Conservation (phyloP, 2,113 vertebrate species). For the Dendrocopos noguchii region DNA sequence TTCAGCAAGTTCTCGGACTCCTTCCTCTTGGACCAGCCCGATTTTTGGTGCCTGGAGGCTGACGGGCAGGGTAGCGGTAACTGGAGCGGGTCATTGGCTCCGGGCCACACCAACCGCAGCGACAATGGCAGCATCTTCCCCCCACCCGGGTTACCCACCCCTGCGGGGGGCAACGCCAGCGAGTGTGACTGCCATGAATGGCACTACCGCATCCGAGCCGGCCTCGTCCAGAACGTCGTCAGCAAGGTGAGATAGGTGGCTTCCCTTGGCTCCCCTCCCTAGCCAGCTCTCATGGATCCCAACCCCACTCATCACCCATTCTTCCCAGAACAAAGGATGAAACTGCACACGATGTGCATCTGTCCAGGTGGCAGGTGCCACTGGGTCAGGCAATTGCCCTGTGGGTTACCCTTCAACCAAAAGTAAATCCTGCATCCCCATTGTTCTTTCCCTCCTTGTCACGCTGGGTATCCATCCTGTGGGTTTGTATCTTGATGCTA, state of each 20-base stretch:
- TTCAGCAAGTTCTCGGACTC: constrained; percentile 97
- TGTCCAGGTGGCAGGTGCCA: too few relatives aligned
- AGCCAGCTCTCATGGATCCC: neutral
- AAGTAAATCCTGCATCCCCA: fast-evolving
- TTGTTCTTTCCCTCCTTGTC: neutral
- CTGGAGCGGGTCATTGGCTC: constrained; percentile 69
- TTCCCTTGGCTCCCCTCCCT: neutral
- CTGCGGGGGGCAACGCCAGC: constrained; percentile 48
- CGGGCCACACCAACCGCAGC: constrained; percentile 24
- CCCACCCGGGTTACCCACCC: constrained; percentile 51
- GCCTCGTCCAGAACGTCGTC: constrained; percentile 94
- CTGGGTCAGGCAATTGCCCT: fast-evolving
- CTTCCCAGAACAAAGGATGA: neutral
- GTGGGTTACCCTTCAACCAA: neutral
- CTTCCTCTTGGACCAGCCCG: constrained; percentile 91
- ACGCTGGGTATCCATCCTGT: fast-evolving
- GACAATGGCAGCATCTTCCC: constrained; percentile 34
- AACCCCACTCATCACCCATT: fast-evolving
- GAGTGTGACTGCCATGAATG: constrained; percentile 86
- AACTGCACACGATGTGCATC: neutral
- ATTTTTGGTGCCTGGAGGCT: constrained; percentile 83
- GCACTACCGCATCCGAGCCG: constrained; percentile 88
- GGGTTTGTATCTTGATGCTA: neutral
- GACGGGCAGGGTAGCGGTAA: constrained; percentile 78
- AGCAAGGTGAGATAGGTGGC: constrained; percentile 87